Percentiles rank a stretch among this genome's conserved stretches.
phyloP scores from a whole-genome alignment of 2,888 invertebrate species.

The Punctoribates punctum region DNA sequence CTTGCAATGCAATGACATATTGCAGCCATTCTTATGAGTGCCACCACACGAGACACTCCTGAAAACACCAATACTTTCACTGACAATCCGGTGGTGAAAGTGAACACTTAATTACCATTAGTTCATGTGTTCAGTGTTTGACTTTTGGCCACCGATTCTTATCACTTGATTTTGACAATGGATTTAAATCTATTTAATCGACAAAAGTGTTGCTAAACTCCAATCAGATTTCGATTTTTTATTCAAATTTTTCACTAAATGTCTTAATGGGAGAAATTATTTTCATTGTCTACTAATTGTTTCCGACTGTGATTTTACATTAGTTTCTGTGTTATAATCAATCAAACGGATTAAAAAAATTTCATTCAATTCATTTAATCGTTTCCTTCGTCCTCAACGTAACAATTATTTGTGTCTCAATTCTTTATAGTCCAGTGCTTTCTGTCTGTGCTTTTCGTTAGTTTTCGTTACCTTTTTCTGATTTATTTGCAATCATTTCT shows the following conservation, averaged over 20 bases:
- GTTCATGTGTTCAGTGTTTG: neutral
- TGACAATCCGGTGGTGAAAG: constrained; percentile 27
- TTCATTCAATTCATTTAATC: constrained; percentile 14
- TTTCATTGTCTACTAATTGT: neutral
- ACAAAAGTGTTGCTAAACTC: neutral
- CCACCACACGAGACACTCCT: constrained; percentile 2
- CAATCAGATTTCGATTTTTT: neutral
- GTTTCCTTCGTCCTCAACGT: constrained; percentile 29
- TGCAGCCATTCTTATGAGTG: constrained; percentile 7
- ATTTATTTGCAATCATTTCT: no score
- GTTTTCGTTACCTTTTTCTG: no score
- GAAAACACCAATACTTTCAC: constrained; percentile 20
- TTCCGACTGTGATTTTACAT: constrained; percentile 37
- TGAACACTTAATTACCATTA: constrained; percentile 4
- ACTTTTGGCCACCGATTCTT: neutral
- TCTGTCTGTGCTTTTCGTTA: neutral
- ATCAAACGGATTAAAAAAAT: constrained; percentile 26
- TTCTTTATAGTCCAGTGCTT: neutral
- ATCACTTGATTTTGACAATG: neutral
- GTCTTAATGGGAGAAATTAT: neutral
- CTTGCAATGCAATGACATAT: constrained; percentile 7
- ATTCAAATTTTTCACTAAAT: neutral
- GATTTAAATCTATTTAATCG: neutral
- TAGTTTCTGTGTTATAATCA: constrained; percentile 32
- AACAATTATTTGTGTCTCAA: neutral